Conservation (phyloP, 2,888 invertebrate genomes). For the Proisotoma minuta region DNA sequence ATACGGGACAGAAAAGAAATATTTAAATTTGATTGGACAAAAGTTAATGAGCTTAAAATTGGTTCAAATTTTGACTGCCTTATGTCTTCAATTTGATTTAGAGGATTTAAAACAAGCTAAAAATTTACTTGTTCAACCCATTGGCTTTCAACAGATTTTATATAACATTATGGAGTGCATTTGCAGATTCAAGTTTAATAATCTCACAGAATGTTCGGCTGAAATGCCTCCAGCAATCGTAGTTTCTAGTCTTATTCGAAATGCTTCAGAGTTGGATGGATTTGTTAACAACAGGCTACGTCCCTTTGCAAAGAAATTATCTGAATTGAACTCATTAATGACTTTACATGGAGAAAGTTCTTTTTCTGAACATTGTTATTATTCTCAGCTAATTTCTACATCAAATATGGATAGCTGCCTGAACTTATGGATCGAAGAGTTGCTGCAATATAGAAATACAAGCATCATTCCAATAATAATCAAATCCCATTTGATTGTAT, state of each 20-base stretch:
- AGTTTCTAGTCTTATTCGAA: slow-evolving; percentile 3
- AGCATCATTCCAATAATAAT: background rate
- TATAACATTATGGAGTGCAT: too few species aligned
- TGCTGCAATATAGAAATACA: background rate
- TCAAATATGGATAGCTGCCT: background rate
- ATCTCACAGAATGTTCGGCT: background rate
- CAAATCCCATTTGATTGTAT: slow-evolving; percentile 3
- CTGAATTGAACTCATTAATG: background rate
- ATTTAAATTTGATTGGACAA: slow-evolving; percentile 26
- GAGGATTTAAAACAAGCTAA: background rate
- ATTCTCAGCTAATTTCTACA: background rate
- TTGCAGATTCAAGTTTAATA: too few species aligned
- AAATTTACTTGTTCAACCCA: background rate
- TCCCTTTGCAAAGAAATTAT: background rate
- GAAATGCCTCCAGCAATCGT: background rate
- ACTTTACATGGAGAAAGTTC: too few species aligned
- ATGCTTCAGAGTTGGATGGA: background rate
- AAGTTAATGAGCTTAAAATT: slow-evolving; percentile 26
- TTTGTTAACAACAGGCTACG: background rate
- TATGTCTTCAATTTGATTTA: slow-evolving; percentile 9
- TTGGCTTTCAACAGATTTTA: too few species aligned
- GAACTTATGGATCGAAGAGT: background rate
- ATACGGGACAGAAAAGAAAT: slow-evolving; percentile 3
- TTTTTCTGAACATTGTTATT: too few species aligned
- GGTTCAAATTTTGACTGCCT: slow-evolving; percentile 27